Evolutionary conservation across 1,140 invertebrate species (phyloP).

Genomic region (Scaptomyza hsui): DNA sequence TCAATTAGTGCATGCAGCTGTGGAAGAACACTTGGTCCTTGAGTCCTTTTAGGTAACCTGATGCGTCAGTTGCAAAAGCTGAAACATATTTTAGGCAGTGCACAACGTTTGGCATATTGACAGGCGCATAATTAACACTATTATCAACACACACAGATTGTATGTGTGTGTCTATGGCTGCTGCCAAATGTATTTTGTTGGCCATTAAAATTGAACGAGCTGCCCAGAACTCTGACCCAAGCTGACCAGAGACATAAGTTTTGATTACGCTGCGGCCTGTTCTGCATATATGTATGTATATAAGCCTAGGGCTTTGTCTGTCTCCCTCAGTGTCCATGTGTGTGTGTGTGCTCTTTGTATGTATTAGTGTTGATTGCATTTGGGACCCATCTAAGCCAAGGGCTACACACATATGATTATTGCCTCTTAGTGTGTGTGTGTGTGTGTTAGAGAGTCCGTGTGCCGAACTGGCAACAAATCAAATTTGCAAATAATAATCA

Average conservation of each 20-base stretch:
- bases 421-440: slow-evolving; percentile 1
- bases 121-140: slow-evolving; percentile 77
- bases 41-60: slow-evolving; percentile 9
- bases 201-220: slow-evolving; percentile 61
- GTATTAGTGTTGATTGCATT: slow-evolving; percentile 55
- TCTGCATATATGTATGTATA: slow-evolving; percentile 22
- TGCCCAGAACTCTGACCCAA: slow-evolving; percentile 10
- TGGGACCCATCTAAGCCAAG: slow-evolving; percentile 33
- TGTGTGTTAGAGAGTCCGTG: no score
- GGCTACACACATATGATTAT: slow-evolving; percentile 38
- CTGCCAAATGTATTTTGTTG: slow-evolving; percentile 49
- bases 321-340: slow-evolving; percentile 3
- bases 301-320: slow-evolving; percentile 45
- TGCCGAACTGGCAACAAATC: slow-evolving; percentile 25
- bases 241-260: slow-evolving; percentile 55
- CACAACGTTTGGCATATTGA: slow-evolving; percentile 71
- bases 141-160: slow-evolving; percentile 50
- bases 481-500: slow-evolving; percentile 37
- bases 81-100: slow-evolving; percentile 58
- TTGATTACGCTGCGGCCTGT: slow-evolving; percentile 58
- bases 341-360: slow-evolving; percentile 4
- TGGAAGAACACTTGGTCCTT: slow-evolving; percentile 7
- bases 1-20: slow-evolving; percentile 61
- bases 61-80: slow-evolving; percentile 10
- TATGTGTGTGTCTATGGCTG: slow-evolving; percentile 11